phyloP scores from a whole-genome alignment of 1,140 invertebrate species.

The Lycorma delicatula region DNA sequence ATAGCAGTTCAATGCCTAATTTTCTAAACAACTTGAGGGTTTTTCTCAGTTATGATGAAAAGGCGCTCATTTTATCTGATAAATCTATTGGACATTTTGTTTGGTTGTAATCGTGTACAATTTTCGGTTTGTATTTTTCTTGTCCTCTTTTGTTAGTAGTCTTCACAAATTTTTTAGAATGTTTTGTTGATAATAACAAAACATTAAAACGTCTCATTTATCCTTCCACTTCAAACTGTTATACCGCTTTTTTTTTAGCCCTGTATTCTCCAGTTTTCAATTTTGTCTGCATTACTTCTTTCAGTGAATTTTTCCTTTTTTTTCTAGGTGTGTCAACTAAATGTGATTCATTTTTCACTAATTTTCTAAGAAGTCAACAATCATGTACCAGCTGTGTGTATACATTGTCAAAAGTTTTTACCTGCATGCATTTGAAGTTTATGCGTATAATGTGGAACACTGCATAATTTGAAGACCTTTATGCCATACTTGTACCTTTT shows the following conservation, averaged over 20 bases:
- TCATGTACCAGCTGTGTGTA: constrained; percentile 20
- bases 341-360: constrained; percentile 15
- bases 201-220: constrained; percentile 26
- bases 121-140: no score
- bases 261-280: constrained; percentile 15
- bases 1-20: no score
- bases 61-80: no score
- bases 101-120: no score
- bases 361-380: constrained; percentile 14
- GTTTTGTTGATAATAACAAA: no score
- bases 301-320: constrained; percentile 18
- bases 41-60: no score
- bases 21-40: no score
- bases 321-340: constrained; percentile 18
- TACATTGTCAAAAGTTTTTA: constrained; percentile 12
- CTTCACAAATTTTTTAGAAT: constrained; percentile 16
- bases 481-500: no score
- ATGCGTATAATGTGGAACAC: constrained; percentile 20
- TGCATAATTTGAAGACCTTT: no score
- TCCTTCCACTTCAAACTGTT: constrained; percentile 30
- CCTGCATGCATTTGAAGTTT: constrained; percentile 21
- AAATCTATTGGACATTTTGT: no score
- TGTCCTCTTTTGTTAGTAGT: no score
- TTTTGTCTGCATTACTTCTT: constrained; percentile 5
- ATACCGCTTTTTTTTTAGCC: constrained; percentile 15